Evolutionary conservation across 2,797 vertebrate genomes (phyloP).

Genomic region (Artibeus jamaicensis): DNA sequence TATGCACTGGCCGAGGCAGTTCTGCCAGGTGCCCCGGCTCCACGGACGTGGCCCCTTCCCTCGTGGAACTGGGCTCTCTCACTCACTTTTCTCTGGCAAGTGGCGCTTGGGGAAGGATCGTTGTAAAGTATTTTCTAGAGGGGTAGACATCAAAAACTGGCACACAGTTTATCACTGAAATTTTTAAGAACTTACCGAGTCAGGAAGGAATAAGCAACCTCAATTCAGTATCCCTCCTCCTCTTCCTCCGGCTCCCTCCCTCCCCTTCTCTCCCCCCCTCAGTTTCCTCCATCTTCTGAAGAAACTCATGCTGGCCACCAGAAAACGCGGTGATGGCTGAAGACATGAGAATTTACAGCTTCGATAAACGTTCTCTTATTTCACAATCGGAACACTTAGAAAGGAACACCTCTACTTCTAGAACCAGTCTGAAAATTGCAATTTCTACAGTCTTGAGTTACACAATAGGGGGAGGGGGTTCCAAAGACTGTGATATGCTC

Average conservation of each 20-base stretch:
- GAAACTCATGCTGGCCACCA: background rate
- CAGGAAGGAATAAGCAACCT: background rate
- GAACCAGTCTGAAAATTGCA: background rate
- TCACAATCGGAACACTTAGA: background rate
- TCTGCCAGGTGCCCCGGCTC: background rate
- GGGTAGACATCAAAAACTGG: background rate
- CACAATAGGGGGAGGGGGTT: background rate
- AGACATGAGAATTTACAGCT: background rate
- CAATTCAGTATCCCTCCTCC: background rate
- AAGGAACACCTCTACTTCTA: background rate
- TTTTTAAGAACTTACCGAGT: background rate
- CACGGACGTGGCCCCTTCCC: background rate
- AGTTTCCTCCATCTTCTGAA: background rate
- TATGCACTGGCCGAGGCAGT: background rate
- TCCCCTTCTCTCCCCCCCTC: background rate
- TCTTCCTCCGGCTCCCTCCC: background rate
- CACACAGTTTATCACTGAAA: background rate
- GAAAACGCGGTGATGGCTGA: background rate
- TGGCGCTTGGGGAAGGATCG: background rate
- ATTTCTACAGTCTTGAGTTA: conserved; percentile 17
- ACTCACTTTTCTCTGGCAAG: background rate
- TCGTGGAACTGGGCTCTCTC: background rate
- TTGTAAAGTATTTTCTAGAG: background rate
- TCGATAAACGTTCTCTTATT: background rate
- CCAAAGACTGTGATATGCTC: background rate